phyloP scores from a whole-genome alignment of 2,888 invertebrate species.

The Epistrophella euchroma region DNA sequence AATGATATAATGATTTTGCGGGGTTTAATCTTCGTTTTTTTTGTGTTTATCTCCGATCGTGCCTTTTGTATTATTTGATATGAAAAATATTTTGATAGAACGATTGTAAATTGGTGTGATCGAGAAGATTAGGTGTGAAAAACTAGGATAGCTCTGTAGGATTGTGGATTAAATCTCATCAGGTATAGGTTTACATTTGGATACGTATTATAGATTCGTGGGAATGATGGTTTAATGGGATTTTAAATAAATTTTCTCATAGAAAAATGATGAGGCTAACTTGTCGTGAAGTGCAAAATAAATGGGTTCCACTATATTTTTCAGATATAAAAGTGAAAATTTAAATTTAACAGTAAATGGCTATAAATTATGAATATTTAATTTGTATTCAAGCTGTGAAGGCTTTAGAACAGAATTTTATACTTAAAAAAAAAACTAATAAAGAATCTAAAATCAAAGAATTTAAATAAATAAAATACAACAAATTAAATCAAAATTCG shows the following conservation, averaged over 20 bases:
- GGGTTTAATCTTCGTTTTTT: conserved; percentile 11
- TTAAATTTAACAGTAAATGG: no score
- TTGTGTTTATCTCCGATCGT: conserved; percentile 45
- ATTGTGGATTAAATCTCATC: conserved; percentile 24
- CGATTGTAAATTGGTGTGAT: conserved; percentile 50
- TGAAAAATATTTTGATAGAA: conserved; percentile 51
- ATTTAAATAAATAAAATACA: no score
- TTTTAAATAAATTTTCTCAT: background rate
- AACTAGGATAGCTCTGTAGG: conserved; percentile 46
- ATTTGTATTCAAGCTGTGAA: no score
- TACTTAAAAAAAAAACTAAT: no score
- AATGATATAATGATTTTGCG: conserved; percentile 60
- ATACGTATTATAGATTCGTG: conserved; percentile 38
- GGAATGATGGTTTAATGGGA: conserved; percentile 32
- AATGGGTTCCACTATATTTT: background rate
- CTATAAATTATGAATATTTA: no score
- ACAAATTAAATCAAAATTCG: no score
- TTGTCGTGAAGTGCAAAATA: background rate
- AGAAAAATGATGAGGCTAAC: background rate
- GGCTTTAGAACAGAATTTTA: no score
- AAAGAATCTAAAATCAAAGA: no score
- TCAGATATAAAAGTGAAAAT: no score
- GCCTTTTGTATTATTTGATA: conserved; percentile 52
- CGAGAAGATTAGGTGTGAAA: conserved; percentile 66
- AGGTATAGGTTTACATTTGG: conserved; percentile 29